Percentiles rank a stretch among this genome's conserved stretches.
phyloP scores from a whole-genome alignment of 2,113 vertebrate species.

The Limanda limanda region DNA sequence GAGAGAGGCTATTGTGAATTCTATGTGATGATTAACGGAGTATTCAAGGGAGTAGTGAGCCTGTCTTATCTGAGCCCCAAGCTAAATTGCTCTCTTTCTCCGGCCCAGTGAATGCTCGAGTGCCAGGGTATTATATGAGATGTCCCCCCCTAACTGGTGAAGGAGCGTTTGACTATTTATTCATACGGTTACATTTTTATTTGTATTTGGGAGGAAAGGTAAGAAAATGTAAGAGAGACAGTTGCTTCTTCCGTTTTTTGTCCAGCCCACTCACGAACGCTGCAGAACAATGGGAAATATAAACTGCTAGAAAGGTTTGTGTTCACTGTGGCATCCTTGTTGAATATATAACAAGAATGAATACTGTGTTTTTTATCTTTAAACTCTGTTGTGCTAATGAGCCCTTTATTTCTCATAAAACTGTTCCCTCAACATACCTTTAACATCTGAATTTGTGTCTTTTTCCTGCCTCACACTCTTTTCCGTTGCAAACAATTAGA shows the following conservation, averaged over 20 bases:
- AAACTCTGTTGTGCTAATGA: background rate
- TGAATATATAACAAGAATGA: slow-evolving; percentile 29
- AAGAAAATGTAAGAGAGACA: slow-evolving; percentile 6
- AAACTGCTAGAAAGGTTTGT: slow-evolving; percentile 5
- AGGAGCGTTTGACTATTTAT: slow-evolving; percentile 55
- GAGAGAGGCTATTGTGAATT: slow-evolving; percentile 52
- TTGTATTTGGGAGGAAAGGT: slow-evolving; percentile 40
- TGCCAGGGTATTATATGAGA: slow-evolving; percentile 49
- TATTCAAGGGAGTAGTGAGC: slow-evolving; percentile 63
- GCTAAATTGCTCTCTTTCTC: slow-evolving; percentile 69
- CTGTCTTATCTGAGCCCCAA: slow-evolving; percentile 55
- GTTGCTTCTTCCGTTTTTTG: background rate
- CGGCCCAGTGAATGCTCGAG: slow-evolving; percentile 52
- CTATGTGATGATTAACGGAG: slow-evolving; percentile 64
- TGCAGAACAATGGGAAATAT: slow-evolving; percentile 5
- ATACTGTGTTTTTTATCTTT: background rate
- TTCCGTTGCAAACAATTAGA: background rate
- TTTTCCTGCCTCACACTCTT: background rate
- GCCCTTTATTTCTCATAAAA: background rate
- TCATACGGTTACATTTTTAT: slow-evolving; percentile 54
- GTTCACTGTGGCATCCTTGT: slow-evolving; percentile 37
- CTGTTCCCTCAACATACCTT: background rate
- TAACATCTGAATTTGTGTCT: background rate
- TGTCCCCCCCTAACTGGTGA: slow-evolving; percentile 24
- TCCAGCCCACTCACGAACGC: background rate